Evolutionary conservation across 2,888 invertebrate genomes (phyloP).

Genomic region (Drosophila borborema): DNA sequence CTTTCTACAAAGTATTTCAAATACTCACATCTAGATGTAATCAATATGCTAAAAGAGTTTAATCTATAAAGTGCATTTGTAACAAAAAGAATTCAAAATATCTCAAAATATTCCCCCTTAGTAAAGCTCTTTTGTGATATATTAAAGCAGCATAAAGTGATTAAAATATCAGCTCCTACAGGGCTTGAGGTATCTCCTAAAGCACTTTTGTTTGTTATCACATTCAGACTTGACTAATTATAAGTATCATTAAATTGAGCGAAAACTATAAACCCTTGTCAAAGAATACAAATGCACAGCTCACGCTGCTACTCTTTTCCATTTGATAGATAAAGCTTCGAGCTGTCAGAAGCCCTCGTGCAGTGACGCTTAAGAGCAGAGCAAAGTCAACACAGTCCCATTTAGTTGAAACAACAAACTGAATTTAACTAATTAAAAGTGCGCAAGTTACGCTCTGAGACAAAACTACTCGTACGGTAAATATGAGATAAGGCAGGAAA

Average conservation of each 20-base stretch:
- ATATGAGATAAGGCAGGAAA: conserved; percentile 37
- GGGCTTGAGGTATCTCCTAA: background rate
- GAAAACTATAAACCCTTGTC: conserved; percentile 19
- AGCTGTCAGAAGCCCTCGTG: background rate
- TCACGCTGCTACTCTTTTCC: background rate
- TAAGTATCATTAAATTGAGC: conserved; percentile 9
- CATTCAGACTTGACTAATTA: background rate
- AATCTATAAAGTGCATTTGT: too few species aligned
- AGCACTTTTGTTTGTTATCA: background rate
- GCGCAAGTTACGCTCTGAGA: conserved; percentile 12
- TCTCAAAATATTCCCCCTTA: too few species aligned
- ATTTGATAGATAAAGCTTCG: background rate
- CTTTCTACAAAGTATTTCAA: too few species aligned
- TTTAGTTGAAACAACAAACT: conserved; percentile 42
- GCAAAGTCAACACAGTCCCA: conserved; percentile 11
- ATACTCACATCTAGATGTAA: too few species aligned
- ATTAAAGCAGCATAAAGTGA: background rate
- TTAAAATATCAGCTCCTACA: background rate
- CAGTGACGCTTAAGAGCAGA: background rate
- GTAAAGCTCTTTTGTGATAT: too few species aligned
- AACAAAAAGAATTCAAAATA: too few species aligned
- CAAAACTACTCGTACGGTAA: conserved; percentile 17
- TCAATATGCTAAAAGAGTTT: too few species aligned
- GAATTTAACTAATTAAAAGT: conserved; percentile 46
- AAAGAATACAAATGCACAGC: conserved; percentile 14